Conservation (phyloP, 2,113 vertebrate genomes). For the Lycocorax pyrrhopterus region DNA sequence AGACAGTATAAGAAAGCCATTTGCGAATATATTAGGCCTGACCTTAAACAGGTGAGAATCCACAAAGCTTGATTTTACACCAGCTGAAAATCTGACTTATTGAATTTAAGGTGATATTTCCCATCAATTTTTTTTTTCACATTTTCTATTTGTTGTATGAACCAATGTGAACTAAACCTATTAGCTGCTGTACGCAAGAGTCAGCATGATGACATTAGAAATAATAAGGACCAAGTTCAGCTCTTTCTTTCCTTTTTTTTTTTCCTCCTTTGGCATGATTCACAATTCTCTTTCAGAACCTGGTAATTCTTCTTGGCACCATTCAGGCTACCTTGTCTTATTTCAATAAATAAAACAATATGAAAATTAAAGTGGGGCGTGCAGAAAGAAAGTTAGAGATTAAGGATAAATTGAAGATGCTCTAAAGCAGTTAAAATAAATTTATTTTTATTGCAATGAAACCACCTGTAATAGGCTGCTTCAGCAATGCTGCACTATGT, state of each 20-base stretch:
- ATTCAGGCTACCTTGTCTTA: not conserved
- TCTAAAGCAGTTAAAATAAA: not conserved
- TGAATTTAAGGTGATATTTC: constrained; percentile 5
- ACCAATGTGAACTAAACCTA: not conserved
- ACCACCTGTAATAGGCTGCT: not conserved
- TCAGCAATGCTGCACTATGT: not conserved
- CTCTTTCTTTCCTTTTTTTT: not conserved
- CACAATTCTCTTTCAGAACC: not conserved
- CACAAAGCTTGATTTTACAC: not conserved
- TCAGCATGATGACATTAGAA: not conserved
- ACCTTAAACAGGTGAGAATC: not conserved
- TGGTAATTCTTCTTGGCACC: not conserved
- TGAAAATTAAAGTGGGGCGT: not conserved
- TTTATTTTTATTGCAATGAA: not conserved
- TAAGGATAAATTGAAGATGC: not conserved
- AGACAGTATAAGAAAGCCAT: not conserved
- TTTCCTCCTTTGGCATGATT: not conserved
- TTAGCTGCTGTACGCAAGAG: not conserved
- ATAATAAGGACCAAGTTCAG: not conserved
- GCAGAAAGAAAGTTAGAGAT: not conserved
- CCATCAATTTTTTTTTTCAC: not conserved
- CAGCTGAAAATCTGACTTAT: not conserved
- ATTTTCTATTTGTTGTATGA: not conserved
- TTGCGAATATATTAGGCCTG: not conserved
- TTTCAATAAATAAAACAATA: not conserved